phyloP scores from a whole-genome alignment of 2,113 vertebrate species.

The Petrocephalus microphthalmus region DNA sequence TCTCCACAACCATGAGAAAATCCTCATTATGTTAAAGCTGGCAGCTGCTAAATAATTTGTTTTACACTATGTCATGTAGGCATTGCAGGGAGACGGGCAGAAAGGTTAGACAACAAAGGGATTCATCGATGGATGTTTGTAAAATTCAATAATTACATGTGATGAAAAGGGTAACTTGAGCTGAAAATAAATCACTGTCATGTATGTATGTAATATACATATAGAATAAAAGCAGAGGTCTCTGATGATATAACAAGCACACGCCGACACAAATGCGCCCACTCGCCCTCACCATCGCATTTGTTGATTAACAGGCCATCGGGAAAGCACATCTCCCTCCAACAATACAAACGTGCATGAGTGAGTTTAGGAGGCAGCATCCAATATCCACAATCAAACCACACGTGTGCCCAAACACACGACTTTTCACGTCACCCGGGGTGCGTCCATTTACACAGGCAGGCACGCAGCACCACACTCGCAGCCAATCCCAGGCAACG shows the following conservation, averaged over 20 bases:
- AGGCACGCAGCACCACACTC: not conserved
- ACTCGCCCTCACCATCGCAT: not conserved
- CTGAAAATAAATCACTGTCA: not conserved
- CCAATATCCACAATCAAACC: not conserved
- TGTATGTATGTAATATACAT: not conserved
- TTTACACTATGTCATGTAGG: not conserved
- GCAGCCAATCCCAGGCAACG: not conserved
- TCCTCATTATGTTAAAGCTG: conserved; percentile 13
- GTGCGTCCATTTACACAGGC: not conserved
- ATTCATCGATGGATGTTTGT: not conserved
- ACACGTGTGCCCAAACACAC: not conserved
- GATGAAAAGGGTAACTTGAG: not conserved
- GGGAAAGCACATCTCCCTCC: not conserved
- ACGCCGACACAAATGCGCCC: not conserved
- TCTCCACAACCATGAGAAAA: not conserved
- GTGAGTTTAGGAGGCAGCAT: not conserved
- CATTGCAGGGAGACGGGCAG: not conserved
- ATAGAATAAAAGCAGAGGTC: not conserved
- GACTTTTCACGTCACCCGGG: not conserved
- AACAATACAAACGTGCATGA: not conserved
- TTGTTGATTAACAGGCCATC: not conserved
- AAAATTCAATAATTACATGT: conserved; percentile 1
- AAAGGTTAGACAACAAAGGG: not conserved
- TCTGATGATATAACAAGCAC: not conserved
- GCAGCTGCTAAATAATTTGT: not conserved